These are phyloP conservation scores for Chloroceryle inda DNA, from an alignment of 2,797 vertebrate species.

Conservation along the genomic window DNA sequence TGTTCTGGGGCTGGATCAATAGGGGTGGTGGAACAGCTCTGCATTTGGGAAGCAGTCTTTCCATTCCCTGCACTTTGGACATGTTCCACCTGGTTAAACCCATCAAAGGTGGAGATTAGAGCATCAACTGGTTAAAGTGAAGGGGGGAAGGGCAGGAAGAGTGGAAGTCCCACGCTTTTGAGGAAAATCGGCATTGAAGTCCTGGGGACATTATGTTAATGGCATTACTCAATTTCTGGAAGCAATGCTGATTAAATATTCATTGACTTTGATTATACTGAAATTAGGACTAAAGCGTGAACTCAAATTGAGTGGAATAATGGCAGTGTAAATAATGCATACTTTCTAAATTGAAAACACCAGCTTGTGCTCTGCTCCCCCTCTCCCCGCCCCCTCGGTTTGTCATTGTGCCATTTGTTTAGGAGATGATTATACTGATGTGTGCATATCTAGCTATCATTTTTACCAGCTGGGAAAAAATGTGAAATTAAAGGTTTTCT, in stretches of 20 bases:
- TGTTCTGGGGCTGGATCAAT: neutral
- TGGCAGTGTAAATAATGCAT: slow-evolving; percentile 91
- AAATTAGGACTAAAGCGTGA: slow-evolving; percentile 90
- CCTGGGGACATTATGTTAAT: slow-evolving; percentile 89
- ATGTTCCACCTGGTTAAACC: neutral
- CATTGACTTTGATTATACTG: slow-evolving; percentile 92
- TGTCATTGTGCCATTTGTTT: slow-evolving; percentile 85
- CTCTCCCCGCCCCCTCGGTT: slow-evolving; percentile 66
- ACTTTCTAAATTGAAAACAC: slow-evolving; percentile 90
- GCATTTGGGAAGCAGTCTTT: neutral
- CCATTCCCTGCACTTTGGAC: neutral
- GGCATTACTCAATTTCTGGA: slow-evolving; percentile 89
- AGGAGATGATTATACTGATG: slow-evolving; percentile 79
- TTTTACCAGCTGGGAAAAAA: slow-evolving; percentile 77
- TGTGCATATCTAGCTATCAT: slow-evolving; percentile 74
- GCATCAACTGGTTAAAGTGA: slow-evolving; percentile 37
- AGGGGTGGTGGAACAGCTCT: neutral
- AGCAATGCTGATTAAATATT: slow-evolving; percentile 93
- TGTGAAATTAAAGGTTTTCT: slow-evolving; percentile 68
- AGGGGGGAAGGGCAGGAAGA: slow-evolving; percentile 53
- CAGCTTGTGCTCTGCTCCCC: slow-evolving; percentile 79
- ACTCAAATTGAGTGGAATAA: slow-evolving; percentile 90
- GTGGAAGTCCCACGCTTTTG: slow-evolving; percentile 77
- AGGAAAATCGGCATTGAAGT: slow-evolving; percentile 83
- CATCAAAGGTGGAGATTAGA: slow-evolving; percentile 2